Conservation (phyloP, 2,113 vertebrate genomes). For the Anhinga rufa region DNA sequence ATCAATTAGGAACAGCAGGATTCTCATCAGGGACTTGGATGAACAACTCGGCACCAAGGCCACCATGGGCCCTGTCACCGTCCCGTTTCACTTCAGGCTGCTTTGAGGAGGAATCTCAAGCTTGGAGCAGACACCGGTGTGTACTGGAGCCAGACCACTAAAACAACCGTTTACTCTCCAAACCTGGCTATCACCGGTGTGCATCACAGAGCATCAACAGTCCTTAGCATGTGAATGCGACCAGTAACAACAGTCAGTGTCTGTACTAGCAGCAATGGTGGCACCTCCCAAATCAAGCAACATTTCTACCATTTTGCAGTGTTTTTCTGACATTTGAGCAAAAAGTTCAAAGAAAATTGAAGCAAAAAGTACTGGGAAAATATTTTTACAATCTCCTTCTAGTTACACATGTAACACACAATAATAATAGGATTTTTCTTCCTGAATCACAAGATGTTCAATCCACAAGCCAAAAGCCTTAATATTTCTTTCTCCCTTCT, state of each 20-base stretch:
- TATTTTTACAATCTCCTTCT: not conserved
- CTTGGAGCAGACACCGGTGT: not conserved
- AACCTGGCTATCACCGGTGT: not conserved
- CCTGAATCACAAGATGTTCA: not conserved
- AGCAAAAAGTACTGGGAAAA: not conserved
- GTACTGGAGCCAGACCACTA: not conserved
- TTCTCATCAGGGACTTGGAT: not conserved
- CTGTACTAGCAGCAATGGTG: not conserved
- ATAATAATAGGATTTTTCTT: not conserved
- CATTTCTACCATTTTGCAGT: not conserved
- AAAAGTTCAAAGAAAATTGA: not conserved
- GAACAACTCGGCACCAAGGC: not conserved
- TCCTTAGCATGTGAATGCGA: fast-evolving
- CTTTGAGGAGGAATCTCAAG: not conserved
- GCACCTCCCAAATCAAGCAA: not conserved
- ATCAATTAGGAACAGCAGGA: not conserved
- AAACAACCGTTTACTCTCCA: not conserved
- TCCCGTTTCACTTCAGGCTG: not conserved
- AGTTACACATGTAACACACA: not conserved
- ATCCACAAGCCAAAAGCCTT: not conserved
- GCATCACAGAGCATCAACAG: not conserved
- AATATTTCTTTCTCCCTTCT: not conserved
- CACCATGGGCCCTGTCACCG: not conserved
- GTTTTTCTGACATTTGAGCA: not conserved
- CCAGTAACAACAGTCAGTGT: not conserved